Evolutionary conservation across 1,140 invertebrate genomes (phyloP).

Genomic region (Papilio xuthus): DNA sequence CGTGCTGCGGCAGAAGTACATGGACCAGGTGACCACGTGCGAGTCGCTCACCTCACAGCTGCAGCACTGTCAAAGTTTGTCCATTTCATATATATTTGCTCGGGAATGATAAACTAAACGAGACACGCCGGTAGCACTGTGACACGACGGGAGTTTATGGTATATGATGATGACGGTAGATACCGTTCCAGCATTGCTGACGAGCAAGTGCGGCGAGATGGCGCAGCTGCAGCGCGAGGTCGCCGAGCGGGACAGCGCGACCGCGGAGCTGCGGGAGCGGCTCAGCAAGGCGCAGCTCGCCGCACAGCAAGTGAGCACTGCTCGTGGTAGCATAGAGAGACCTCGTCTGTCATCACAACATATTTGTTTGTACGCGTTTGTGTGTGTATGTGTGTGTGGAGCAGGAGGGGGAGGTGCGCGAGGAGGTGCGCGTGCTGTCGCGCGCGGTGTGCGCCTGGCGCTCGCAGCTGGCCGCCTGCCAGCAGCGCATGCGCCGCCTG

Average conservation of each 20-base stretch:
- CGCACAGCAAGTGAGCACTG: conserved; percentile 51
- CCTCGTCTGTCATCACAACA: not conserved
- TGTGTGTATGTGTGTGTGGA: conserved; percentile 37
- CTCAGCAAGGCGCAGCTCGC: conserved; percentile 48
- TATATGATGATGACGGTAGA: not conserved
- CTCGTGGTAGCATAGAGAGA: not conserved
- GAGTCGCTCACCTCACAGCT: conserved; percentile 49
- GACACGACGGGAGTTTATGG: not conserved
- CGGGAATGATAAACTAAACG: not conserved
- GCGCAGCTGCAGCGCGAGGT: conserved; percentile 42
- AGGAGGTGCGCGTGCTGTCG: conserved; percentile 48
- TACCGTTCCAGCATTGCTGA: conserved; percentile 45
- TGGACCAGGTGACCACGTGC: conserved; percentile 41
- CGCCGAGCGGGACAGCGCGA: conserved; percentile 43
- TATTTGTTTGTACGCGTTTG: not conserved
- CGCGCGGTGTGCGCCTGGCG: conserved; percentile 49
- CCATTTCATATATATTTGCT: not conserved
- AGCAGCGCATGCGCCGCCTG: conserved; percentile 42
- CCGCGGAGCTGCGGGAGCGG: conserved; percentile 46
- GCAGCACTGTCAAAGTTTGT: conserved; percentile 52
- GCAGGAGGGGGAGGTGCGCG: conserved; percentile 47
- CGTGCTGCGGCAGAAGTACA: conserved; percentile 28
- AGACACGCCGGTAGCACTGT: too few relatives aligned
- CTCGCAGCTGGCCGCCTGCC: conserved; percentile 44
- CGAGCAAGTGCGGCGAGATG: conserved; percentile 51